Evolutionary conservation across 23 tunicate species (phyloP).

Genomic region (Halocynthia aurantium): DNA sequence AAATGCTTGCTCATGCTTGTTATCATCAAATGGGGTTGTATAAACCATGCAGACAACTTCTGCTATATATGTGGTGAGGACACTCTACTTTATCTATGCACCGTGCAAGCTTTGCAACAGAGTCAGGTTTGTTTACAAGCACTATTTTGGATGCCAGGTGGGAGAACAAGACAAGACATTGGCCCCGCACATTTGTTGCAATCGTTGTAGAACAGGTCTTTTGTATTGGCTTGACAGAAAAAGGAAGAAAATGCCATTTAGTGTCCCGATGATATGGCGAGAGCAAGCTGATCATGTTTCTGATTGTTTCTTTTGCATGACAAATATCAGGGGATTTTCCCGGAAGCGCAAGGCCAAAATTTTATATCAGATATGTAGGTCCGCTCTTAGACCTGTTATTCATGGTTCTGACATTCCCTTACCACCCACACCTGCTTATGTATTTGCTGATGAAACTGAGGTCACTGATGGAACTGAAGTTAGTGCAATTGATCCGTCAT

Average conservation of each 20-base stretch:
- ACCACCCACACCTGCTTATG: slow-evolving; percentile 14
- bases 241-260: slow-evolving; percentile 38
- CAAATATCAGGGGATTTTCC: slow-evolving; percentile 21
- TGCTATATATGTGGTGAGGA: slow-evolving; percentile 33
- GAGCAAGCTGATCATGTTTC: slow-evolving; percentile 28
- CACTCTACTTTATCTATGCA: slow-evolving; percentile 22
- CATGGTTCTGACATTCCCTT: slow-evolving; percentile 16
- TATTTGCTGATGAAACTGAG: slow-evolving; percentile 9
- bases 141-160: slow-evolving; percentile 32
- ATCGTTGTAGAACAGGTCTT: slow-evolving; percentile 44
- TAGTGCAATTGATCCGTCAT: neutral
- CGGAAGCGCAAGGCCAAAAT: slow-evolving; percentile 23
- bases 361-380: slow-evolving; percentile 12
- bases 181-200: slow-evolving; percentile 44
- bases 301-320: slow-evolving; percentile 30
- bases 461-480: neutral
- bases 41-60: slow-evolving; percentile 33
- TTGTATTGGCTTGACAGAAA: slow-evolving; percentile 34
- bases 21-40: slow-evolving; percentile 12
- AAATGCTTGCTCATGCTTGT: too few species aligned
- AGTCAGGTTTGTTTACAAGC: slow-evolving; percentile 38
- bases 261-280: slow-evolving; percentile 34
- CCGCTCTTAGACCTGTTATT: slow-evolving; percentile 20
- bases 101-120: slow-evolving; percentile 29
- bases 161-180: slow-evolving; percentile 35